Base-by-base conservation (phyloP, 30 jellyfish, hydroid and myxozoan species). In the Hydra vulgaris region DNA sequence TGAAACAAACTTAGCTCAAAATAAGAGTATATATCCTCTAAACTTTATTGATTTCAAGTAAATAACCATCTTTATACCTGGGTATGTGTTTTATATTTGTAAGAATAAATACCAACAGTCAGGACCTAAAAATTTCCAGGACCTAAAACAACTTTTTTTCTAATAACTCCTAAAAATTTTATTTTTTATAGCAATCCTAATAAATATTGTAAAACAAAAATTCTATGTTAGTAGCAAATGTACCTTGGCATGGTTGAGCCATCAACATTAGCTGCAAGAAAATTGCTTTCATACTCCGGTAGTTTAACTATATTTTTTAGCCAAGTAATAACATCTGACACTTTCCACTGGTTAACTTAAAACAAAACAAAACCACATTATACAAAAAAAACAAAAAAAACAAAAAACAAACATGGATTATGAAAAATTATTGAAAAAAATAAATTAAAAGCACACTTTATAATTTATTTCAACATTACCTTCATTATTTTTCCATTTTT, bases 211-310 rank as follows among this genome's bases (percentile, higher is more conserved):
- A 73, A 21, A 0, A 21, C 81, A 22, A 21, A 21, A 73, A 26
- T 15, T 21, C 0, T 22, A 15, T 7, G 18, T 7, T 7, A 21
- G 40, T 21, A 22, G 0, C 16, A 71, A 17, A 12, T 25, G 17
- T 81, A 89, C 97, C 95, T 81, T 77, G 97, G 97, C 17, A 89
- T 85, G 74, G 80, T 61, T 74, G 86, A 54, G 15, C 97, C 97
- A 79, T 85, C 94, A 27, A 89, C 85, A 53, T 78, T 85, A 53
- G 19, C 66, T 78, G 72, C 40, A 20, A 71, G 26, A 75, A 89
- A 89, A 22, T 52, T 52, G 4, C 76, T 40, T 26, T 27, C 85
- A 70, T 89, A 89, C 66, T 89, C 94, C 23, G 97, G 95, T 5
- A 89, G 88, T 12, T 88, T 81, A 27, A 89, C 97, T 21, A 72